Conservation (phyloP, 2,888 invertebrate genomes). For the Hypomecis punctinalis region DNA sequence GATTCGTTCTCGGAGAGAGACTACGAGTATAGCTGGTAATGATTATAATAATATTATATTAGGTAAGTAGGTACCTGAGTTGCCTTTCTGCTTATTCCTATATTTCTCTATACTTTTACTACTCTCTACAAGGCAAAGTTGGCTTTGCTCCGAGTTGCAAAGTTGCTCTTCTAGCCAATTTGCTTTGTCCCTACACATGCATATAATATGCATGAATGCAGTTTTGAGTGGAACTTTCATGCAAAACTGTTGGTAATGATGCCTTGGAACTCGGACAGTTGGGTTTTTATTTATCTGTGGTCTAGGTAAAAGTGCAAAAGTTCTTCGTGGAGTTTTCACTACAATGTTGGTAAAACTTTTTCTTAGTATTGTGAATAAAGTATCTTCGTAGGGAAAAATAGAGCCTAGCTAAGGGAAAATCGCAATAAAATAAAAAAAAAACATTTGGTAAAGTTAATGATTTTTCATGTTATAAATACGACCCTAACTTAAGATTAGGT, state of each 20-base stretch:
- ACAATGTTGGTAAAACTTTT: background rate
- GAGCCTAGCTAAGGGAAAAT: no score
- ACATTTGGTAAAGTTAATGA: no score
- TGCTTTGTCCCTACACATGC: constrained; percentile 21
- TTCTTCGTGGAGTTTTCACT: background rate
- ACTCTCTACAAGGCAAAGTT: constrained; percentile 17
- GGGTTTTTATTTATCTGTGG: constrained; percentile 1
- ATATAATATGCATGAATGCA: background rate
- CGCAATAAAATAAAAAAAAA: no score
- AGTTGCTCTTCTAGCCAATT: constrained; percentile 19
- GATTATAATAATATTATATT: no score
- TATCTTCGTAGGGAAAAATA: no score
- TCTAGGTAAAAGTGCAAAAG: background rate
- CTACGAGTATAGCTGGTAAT: no score
- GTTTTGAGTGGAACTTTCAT: constrained; percentile 9
- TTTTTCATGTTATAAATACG: no score
- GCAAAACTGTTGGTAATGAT: constrained; percentile 9
- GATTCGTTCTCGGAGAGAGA: no score
- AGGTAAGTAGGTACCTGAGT: no score
- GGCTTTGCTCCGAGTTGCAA: constrained; percentile 11
- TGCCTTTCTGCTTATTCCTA: no score
- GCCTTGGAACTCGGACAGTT: constrained; percentile 12
- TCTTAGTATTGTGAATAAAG: background rate
- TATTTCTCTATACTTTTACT: constrained; percentile 1
- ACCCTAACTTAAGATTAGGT: no score